Conservation (phyloP, 1,140 invertebrate species). For the Arctopsyche grandis region DNA sequence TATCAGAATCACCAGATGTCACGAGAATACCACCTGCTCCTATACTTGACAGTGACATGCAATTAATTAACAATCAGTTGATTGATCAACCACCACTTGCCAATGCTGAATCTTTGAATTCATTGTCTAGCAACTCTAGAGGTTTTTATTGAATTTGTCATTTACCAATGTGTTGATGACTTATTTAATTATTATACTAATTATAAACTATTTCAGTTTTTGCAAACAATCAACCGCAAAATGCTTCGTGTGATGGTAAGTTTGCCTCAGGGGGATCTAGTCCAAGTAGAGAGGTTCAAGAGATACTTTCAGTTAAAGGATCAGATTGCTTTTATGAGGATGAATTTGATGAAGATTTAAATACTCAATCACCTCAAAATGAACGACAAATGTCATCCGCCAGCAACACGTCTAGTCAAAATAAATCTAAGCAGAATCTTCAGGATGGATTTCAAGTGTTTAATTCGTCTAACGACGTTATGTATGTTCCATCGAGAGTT, state of each 20-base stretch:
- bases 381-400: slow-evolving; percentile 31
- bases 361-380: slow-evolving; percentile 40
- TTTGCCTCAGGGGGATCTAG: slow-evolving; percentile 78
- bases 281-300: slow-evolving; percentile 86
- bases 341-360: slow-evolving; percentile 42
- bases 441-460: slow-evolving; percentile 48
- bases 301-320: slow-evolving; percentile 72
- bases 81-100: slow-evolving; percentile 35
- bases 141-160: slow-evolving; percentile 31
- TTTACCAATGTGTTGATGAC: too few relatives aligned
- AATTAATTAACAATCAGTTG: slow-evolving; percentile 36
- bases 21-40: slow-evolving; percentile 44
- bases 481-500: slow-evolving; percentile 39
- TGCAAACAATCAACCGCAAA: slow-evolving; percentile 53
- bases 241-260: slow-evolving; percentile 59
- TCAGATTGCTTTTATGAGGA: slow-evolving; percentile 52
- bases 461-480: slow-evolving; percentile 36
- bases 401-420: slow-evolving; percentile 11
- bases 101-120: slow-evolving; percentile 39
- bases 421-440: slow-evolving; percentile 35
- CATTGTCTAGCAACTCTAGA: slow-evolving; percentile 34
- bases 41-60: slow-evolving; percentile 43
- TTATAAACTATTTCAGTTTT: slow-evolving; percentile 21
- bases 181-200: neutral
- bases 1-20: slow-evolving; percentile 60